Percentiles rank a stretch among this genome's conserved stretches.
phyloP scores from a whole-genome alignment of 2,113 vertebrate genomes.

The Macquaria ambigua region DNA sequence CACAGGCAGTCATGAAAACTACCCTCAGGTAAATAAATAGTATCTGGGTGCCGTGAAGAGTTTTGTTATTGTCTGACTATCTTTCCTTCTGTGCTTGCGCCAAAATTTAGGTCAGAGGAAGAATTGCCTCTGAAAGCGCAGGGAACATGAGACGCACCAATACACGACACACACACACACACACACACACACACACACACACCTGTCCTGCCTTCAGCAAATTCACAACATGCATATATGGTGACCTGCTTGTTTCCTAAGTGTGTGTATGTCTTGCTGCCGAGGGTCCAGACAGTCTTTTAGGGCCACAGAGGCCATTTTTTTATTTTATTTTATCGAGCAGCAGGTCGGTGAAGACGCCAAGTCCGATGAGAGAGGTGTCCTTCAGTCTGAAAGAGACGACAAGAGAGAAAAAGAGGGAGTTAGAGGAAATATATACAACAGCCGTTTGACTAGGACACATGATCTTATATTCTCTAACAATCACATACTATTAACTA shows the following conservation, averaged over 20 bases:
- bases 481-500: not conserved
- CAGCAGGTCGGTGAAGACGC: conserved; percentile 68
- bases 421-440: conserved; percentile 19
- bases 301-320: conserved; percentile 13
- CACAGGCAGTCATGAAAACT: conserved; percentile 36
- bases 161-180: not conserved
- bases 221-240: conserved; percentile 67
- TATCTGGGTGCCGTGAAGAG: conserved; percentile 58
- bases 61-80: conserved; percentile 60
- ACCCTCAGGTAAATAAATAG: conserved; percentile 69
- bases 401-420: conserved; percentile 7
- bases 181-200: conserved; percentile 25
- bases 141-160: conserved; percentile 47
- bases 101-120: conserved; percentile 69
- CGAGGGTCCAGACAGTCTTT: conserved; percentile 57
- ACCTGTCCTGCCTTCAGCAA: conserved; percentile 47
- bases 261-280: conserved; percentile 30
- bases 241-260: conserved; percentile 55
- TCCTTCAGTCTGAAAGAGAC: conserved; percentile 77
- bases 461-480: not conserved
- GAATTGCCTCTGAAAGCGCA: conserved; percentile 69
- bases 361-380: conserved; percentile 33
- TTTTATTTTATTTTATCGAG: conserved; percentile 18
- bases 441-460: not conserved
- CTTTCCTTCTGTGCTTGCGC: conserved; percentile 68